Conservation (phyloP, 2,113 vertebrate species). For the Grantiella picta region DNA sequence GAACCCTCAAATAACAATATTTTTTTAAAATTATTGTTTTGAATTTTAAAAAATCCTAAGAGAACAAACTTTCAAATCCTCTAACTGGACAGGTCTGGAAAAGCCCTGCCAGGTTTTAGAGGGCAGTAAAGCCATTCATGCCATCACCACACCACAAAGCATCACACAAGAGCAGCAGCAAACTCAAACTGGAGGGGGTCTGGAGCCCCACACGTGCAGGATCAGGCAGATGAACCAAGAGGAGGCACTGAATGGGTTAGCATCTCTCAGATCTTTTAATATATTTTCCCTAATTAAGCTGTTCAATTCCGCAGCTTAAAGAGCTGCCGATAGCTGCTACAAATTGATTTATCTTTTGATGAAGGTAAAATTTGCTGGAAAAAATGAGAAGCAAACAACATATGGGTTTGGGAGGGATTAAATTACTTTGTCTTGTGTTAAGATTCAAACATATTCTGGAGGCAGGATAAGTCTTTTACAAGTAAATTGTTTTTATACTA, state of each 20-base stretch:
- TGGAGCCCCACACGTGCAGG: neutral
- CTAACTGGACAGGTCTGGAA: neutral
- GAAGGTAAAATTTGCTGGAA: conserved; percentile 70
- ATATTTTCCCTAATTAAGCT: conserved; percentile 65
- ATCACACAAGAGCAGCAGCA: neutral
- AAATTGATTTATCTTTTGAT: conserved; percentile 73
- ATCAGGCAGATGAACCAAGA: neutral
- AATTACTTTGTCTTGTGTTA: conserved; percentile 58
- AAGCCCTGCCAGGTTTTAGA: neutral
- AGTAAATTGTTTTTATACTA: conserved; percentile 59
- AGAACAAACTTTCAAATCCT: neutral
- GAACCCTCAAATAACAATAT: neutral
- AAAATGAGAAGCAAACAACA: conserved; percentile 59
- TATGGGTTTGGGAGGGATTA: conserved; percentile 50
- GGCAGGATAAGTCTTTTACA: conserved; percentile 42
- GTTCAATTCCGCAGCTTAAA: conserved; percentile 51
- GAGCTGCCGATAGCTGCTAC: conserved; percentile 70
- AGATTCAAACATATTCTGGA: conserved; percentile 44
- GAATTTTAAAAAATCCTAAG: neutral
- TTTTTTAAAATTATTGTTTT: neutral
- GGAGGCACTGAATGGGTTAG: neutral
- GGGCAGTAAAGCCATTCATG: neutral
- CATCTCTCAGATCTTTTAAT: conserved; percentile 40
- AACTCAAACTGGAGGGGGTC: neutral
- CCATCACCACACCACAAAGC: neutral